Evolutionary conservation across 2,113 vertebrate species (phyloP), one percentile per base, ranked within the genome.

Genomic region (Halichoeres trimaculatus): DNA sequence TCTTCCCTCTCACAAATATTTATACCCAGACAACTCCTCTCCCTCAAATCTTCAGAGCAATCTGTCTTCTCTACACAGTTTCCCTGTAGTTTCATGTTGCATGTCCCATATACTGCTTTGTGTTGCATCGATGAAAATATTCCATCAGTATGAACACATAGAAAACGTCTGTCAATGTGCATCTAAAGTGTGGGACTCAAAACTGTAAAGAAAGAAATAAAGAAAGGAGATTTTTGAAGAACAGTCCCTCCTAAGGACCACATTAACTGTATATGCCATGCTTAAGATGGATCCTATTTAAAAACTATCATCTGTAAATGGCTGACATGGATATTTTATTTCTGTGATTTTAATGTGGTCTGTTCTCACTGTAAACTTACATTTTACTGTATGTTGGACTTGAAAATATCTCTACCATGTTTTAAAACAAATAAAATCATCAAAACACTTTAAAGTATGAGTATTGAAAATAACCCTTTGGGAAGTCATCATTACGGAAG

Each of bases 41-140:
- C n/a, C n/a, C n/a, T 30, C 30, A 30, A 30, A 30, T 30, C 3
- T 30, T 30, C 3, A 4, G 30, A 30, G 30, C 3, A 30, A 57
- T 9, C 22, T 55, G 38, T 70, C 36, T 34, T 60, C 38, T 57
- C 40, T 43, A 43, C 10, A 67, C 57, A 0, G 34, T 45, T 45
- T 68, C n/a, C 19, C 35, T 48, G 41, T 70, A 43, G 48, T 24
- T 67, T 35, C 17, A 22, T 63, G 59, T 76, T 81, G 82, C 84
- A 84, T 85, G 88, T 80, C 65, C 66, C 60, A n/a, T 83, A 58
- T 40, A 38, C 72, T 70, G 65, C 74, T 56, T 58, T 72, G 30
- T 47, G 64, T 35, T 58, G 61, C 70, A 82, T 70, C 2, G 34
- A 9, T 67, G 45, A 43, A 70, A 60, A 71, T 56, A 14, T 54